Percentiles rank a stretch among this genome's conserved stretches.
These are phyloP conservation scores for Thymelicus sylvestris DNA, from an alignment of 2,888 invertebrate genomes.

Conservation along the genomic window DNA sequence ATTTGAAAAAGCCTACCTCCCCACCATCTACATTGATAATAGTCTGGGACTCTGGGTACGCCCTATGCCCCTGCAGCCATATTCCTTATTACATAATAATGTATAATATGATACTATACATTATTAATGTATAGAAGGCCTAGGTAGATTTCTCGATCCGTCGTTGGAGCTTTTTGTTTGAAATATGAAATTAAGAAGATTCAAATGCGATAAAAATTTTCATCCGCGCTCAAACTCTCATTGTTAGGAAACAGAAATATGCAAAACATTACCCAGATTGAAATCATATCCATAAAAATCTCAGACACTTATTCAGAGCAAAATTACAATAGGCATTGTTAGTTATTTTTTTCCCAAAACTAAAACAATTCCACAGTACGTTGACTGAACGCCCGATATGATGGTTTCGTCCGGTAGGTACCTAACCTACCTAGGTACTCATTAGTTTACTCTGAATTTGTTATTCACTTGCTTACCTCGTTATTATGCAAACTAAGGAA, in stretches of 20 bases:
- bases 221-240: not conserved
- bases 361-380: constrained; percentile 8
- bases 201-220: not conserved
- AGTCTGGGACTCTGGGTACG: not conserved
- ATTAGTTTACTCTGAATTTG: not conserved
- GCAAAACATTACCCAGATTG: constrained; percentile 7
- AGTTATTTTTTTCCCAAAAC: constrained; percentile 18
- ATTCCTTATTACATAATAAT: not conserved
- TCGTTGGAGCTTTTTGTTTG: constrained; percentile 13
- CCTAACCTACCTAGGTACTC: not conserved
- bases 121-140: too few relatives aligned
- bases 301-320: constrained; percentile 3
- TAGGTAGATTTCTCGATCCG: constrained; percentile 17
- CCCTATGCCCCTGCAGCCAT: not conserved
- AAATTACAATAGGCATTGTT: constrained; percentile 28
- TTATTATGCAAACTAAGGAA: not conserved
- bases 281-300: constrained; percentile 14
- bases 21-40: too few relatives aligned
- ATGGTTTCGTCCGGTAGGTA: not conserved
- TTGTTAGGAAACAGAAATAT: constrained; percentile 11
- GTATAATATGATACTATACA: too few relatives aligned
- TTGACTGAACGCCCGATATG: not conserved
- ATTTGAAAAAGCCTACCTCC: too few relatives aligned
- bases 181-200: constrained; percentile 5
- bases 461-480: not conserved